Evolutionary conservation across 2,113 vertebrate species (phyloP), one percentile per base, ranked within the genome.

Genomic region (Crotalus tigris): DNA sequence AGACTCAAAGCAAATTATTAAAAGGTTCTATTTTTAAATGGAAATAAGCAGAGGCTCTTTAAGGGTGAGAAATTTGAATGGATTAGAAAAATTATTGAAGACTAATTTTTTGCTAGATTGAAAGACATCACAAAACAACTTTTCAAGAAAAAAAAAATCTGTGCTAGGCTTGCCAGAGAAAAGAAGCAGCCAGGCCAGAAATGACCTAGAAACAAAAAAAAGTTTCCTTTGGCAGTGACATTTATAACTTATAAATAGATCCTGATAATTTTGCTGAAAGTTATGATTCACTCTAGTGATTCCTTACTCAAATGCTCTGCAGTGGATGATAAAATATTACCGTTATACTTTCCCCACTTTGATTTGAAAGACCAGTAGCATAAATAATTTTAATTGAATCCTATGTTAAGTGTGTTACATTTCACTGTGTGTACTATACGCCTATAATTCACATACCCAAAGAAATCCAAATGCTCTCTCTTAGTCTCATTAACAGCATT

Each of bases 61-160:
- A 91, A 29, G 21, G 21, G 15, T 61, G 12, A 29, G 0, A 46
- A 81, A 51, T 29, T 92, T 51, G 5, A 39, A 17, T 91, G 64
- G 88, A 93, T 93, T 93, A 92, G 88, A 95, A 94, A 61, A 93
- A 95, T 91, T 33, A 24, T 92, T 92, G 92, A 61, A 91, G 94
- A 94, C 44, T 2, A 88, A 24, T 44, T 95, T 95, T 81, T 81
- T 94, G 39, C 57, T 91, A 90, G 49, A 95, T 85, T 85, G 85
- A 92, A 89, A 85, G 21, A 91, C 64, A 89, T 91, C 55, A 93
- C 91, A 0, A 0, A 44, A 81, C 4, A 90, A 58, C n/a, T 93
- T 95, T 95, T 94, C 92, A 95, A 90, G 93, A 89, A 94, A 54
- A 91, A 39, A 39, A 81, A 57, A 57, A 75, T 89, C 1, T 87